A percentile compares a stretch with the other conserved stretches of the same genome.
Evolutionary conservation across 2,888 invertebrate genomes (phyloP).

Genomic region (Amphiduros pacificus): DNA sequence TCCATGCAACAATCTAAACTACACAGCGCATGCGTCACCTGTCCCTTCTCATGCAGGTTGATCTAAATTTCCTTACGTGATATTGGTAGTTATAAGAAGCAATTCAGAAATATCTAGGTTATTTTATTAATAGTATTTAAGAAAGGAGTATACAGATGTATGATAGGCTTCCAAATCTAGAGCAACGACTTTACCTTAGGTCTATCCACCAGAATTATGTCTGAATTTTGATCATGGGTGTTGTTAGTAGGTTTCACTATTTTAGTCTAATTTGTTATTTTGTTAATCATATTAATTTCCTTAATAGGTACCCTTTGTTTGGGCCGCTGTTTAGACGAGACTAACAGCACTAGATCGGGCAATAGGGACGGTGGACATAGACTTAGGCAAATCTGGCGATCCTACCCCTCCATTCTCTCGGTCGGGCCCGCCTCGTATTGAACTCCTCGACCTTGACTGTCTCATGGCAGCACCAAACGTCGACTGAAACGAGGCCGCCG

Average conservation of each 20-base stretch:
- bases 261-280: too few species aligned
- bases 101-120: too few species aligned
- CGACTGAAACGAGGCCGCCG: constrained; percentile 13
- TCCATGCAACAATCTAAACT: too few species aligned
- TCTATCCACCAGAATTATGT: too few species aligned
- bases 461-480: constrained; percentile 21
- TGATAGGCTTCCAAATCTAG: too few species aligned
- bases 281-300: not conserved
- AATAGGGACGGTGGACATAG: constrained; percentile 31
- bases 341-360: constrained; percentile 34
- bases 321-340: constrained; percentile 27
- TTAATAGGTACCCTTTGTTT: constrained; percentile 19
- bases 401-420: constrained; percentile 29
- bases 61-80: too few species aligned
- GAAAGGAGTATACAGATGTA: not conserved
- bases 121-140: not conserved
- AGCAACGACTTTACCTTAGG: too few species aligned
- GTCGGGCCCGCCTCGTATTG: constrained; percentile 20
- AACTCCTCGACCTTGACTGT: constrained; percentile 16
- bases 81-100: too few species aligned
- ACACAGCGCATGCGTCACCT: too few species aligned
- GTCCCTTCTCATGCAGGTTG: too few species aligned
- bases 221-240: too few species aligned
- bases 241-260: too few species aligned
- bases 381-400: constrained; percentile 21